Percentiles rank a stretch among this genome's conserved stretches.
Evolutionary conservation across 2,113 vertebrate species (phyloP).

Genomic region (Indicator maculatus): DNA sequence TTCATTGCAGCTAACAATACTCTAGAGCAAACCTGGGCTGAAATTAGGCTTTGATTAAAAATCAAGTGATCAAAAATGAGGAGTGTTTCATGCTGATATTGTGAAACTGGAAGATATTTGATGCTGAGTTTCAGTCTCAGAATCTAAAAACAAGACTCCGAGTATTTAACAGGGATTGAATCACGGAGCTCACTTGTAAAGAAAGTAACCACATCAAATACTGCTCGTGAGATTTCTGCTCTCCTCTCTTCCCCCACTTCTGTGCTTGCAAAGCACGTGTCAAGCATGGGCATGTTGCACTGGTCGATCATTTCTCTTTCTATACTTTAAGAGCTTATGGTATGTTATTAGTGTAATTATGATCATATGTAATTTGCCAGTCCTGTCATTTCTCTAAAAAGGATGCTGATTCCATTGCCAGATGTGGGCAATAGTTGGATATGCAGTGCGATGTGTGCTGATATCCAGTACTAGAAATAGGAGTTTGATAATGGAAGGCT

Average conservation of each 20-base stretch:
- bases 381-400: neutral
- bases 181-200: accelerated
- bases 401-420: neutral
- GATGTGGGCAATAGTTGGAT: neutral
- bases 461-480: neutral
- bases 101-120: neutral
- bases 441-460: neutral
- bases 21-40: neutral
- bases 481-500: neutral
- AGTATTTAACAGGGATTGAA: neutral
- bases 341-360: neutral
- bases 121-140: neutral
- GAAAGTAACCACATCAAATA: neutral
- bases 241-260: neutral
- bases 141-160: neutral
- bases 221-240: neutral
- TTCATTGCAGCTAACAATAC: neutral
- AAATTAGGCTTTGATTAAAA: neutral
- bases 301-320: neutral
- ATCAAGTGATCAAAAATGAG: neutral
- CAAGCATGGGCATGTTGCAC: neutral
- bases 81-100: neutral
- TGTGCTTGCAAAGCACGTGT: neutral
- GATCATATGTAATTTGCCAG: accelerated
- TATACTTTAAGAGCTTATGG: neutral